Percentiles rank a stretch among this genome's conserved stretches.
Conservation (phyloP, 2,113 vertebrate genomes). For the Grantiella picta region DNA sequence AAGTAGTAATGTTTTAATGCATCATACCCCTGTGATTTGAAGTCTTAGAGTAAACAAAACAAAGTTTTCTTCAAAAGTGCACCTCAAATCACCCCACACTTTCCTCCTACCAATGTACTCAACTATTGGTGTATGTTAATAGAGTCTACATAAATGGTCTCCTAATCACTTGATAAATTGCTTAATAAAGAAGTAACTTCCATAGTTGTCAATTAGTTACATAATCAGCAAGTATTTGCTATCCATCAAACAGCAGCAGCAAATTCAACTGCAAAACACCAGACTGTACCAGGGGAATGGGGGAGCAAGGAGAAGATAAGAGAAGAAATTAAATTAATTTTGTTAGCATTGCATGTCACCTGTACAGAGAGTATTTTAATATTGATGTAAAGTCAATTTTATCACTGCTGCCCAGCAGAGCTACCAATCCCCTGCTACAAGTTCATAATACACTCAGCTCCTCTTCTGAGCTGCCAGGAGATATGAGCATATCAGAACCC, state of each 20-base stretch:
- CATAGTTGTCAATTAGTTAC: not conserved
- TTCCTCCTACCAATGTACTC: not conserved
- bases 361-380: not conserved
- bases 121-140: not conserved
- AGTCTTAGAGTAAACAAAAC: not conserved
- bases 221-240: not conserved
- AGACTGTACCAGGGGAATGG: not conserved
- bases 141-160: not conserved
- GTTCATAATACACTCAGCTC: not conserved
- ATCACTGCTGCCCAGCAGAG: not conserved
- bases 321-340: not conserved
- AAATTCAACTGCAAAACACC: not conserved
- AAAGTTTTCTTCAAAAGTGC: not conserved
- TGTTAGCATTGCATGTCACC: not conserved
- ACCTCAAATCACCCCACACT: not conserved
- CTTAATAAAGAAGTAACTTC: slow-evolving; percentile 44
- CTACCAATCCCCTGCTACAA: not conserved
- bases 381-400: slow-evolving; percentile 8
- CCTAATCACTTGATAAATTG: slow-evolving; percentile 20
- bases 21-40: not conserved
- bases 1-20: not conserved
- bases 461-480: not conserved
- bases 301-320: not conserved
- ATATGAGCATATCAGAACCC: not conserved
- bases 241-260: slow-evolving; percentile 6